Evolutionary conservation across 2,113 vertebrate genomes (phyloP), one percentile per base, ranked within the genome.

Genomic region (Ammodytes marinus): DNA sequence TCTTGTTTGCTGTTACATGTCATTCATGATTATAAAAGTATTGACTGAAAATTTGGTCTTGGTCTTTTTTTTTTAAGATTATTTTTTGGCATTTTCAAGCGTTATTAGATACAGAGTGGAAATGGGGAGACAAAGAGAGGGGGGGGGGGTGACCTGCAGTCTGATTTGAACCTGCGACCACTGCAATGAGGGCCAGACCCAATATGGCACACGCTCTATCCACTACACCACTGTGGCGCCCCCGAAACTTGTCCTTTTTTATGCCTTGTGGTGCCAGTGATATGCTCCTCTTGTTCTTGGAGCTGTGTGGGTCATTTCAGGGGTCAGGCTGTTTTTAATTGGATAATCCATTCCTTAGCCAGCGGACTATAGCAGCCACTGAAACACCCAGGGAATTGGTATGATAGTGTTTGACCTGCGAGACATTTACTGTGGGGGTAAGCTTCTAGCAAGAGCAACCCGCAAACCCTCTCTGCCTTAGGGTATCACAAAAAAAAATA

Each of bases 321-420:
- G 71, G 89, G 76, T 88, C 87, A 77, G 50, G 14, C 42, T 70
- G 27, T 89, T 86, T 85, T 91, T 87, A 92, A 92, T 89, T 87
- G 82, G 83, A 90, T 91, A 83, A 91, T 91, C 86, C 81, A 86
- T 72, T 93, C 74, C 88, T 8, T 49, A 88, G 79, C 64, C 75
- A 77, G 61, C 46, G 69, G 69, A 84, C 78, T 86, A 89, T 88
- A 90, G 49, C 81, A 86, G 81, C 75, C 84, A 73, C 79, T 88
- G 67, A 79, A 73, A 83, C 27, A 27, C 79, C 50, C 39, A 35
- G 83, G 84, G 86, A 91, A 83, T 77, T 80, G 74, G 68, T 79
- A 81, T 88, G 86, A 83, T 86, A 81, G 82, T 73, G 80, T 88
- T 85, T 87, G 86, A 92, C 88, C 90, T 72, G 80, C 10, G 12